Conservation (phyloP, 2,888 invertebrate species). For the Thalpophila matura region DNA sequence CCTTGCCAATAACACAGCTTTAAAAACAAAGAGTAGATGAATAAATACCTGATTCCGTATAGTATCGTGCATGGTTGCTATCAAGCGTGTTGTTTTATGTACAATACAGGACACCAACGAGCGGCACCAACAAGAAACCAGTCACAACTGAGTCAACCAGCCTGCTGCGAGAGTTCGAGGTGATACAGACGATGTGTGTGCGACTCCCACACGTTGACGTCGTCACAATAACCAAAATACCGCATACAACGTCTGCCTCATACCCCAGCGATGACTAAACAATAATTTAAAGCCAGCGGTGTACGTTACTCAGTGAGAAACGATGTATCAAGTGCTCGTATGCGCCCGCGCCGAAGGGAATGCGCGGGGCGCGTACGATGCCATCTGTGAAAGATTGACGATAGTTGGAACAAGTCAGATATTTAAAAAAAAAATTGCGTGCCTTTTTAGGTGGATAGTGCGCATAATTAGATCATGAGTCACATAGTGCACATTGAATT, state of each 20-base stretch:
- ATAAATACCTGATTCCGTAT: conserved; percentile 74
- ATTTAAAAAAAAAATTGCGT: conserved; percentile 36
- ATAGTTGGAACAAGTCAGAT: conserved; percentile 40
- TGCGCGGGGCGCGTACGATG: conserved; percentile 39
- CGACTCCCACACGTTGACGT: conserved; percentile 61
- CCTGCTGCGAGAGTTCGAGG: conserved; percentile 28
- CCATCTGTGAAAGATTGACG: conserved; percentile 70
- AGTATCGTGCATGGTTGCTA: conserved; percentile 75
- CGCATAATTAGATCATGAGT: conserved; percentile 32
- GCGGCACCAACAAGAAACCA: conserved; percentile 64
- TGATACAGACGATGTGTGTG: conserved; percentile 7
- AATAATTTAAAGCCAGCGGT: conserved; percentile 69
- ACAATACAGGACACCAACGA: conserved; percentile 48
- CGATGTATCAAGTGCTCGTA: conserved; percentile 35
- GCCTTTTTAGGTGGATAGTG: conserved; percentile 33
- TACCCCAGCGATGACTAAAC: conserved; percentile 62
- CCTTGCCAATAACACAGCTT: conserved; percentile 27
- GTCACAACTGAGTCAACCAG: conserved; percentile 69
- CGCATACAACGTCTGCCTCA: conserved; percentile 67
- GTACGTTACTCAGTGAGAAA: conserved; percentile 62
- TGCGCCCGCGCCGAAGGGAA: conserved; percentile 70
- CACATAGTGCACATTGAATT: conserved; percentile 8
- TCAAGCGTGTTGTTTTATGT: conserved; percentile 25
- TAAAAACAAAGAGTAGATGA: conserved; percentile 10
- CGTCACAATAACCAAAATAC: conserved; percentile 63